Evolutionary conservation across 2,113 vertebrate genomes (phyloP).

Genomic region (Chlamydotis undulata): DNA sequence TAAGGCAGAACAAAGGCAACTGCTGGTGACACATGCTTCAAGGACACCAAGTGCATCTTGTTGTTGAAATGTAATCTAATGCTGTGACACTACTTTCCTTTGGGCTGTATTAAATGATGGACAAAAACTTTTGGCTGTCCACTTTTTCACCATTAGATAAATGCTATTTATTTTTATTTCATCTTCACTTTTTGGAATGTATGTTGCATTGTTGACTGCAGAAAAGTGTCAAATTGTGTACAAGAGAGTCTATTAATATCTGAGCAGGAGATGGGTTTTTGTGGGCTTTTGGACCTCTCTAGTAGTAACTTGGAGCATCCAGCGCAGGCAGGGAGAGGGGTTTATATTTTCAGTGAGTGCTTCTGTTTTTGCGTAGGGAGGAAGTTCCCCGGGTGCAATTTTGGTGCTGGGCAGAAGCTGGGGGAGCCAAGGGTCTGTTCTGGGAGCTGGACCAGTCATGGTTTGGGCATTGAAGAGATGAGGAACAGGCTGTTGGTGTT

Average conservation of each 20-base stretch:
- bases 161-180: neutral
- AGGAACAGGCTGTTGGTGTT: neutral
- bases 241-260: neutral
- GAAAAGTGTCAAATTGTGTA: neutral
- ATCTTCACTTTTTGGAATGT: neutral
- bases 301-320: neutral
- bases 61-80: neutral
- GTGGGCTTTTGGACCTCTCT: neutral
- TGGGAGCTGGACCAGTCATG: neutral
- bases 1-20: neutral
- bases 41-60: neutral
- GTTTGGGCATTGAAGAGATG: neutral
- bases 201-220: neutral
- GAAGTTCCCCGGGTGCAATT: neutral
- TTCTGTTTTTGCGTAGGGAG: neutral
- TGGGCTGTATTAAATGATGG: neutral
- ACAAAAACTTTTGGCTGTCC: neutral
- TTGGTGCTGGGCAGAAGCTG: neutral
- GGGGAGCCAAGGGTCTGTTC: neutral
- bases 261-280: neutral
- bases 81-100: neutral
- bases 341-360: neutral
- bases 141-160: neutral
- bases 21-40: neutral
- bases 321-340: neutral